Percentiles rank a stretch among this genome's conserved stretches.
These are phyloP conservation scores for Thaumatotibia leucotreta DNA, from an alignment of 1,140 invertebrate genomes.

Conservation along the genomic window DNA sequence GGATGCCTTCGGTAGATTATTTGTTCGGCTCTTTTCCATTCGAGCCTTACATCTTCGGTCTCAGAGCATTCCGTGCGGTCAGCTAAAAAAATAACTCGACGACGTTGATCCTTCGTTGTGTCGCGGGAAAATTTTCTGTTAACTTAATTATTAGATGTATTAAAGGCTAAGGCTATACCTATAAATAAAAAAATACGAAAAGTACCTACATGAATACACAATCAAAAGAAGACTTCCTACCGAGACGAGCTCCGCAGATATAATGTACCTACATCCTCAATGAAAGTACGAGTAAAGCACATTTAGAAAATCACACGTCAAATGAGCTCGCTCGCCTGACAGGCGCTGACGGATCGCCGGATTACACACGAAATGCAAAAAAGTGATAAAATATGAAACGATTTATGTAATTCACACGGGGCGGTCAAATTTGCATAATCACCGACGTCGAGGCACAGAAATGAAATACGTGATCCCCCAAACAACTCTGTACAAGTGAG, in stretches of 20 bases:
- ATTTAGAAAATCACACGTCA: constrained; percentile 35
- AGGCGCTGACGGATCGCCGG: constrained; percentile 34
- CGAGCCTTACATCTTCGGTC: no score
- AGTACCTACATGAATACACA: no score
- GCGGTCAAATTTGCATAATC: constrained; percentile 52
- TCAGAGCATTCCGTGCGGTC: no score
- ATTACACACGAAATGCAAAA: constrained; percentile 49
- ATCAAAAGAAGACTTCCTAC: no score
- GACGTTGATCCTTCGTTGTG: no score
- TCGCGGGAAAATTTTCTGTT: no score
- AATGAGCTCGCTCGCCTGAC: constrained; percentile 31
- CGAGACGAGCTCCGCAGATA: neutral
- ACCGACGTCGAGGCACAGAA: constrained; percentile 34
- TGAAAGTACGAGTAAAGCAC: neutral
- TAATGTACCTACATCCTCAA: neutral
- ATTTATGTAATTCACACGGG: constrained; percentile 52
- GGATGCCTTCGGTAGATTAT: no score
- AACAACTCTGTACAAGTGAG: constrained; percentile 27
- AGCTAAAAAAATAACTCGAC: no score
- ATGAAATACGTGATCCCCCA: constrained; percentile 49
- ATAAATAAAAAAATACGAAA: no score
- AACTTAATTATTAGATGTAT: no score
- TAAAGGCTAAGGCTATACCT: no score
- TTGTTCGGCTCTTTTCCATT: no score
- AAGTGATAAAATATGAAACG: constrained; percentile 59